A percentile compares a stretch with the other conserved stretches of the same genome.
Conservation (phyloP, 2,888 invertebrate genomes). For the Schizaphis graminum region DNA sequence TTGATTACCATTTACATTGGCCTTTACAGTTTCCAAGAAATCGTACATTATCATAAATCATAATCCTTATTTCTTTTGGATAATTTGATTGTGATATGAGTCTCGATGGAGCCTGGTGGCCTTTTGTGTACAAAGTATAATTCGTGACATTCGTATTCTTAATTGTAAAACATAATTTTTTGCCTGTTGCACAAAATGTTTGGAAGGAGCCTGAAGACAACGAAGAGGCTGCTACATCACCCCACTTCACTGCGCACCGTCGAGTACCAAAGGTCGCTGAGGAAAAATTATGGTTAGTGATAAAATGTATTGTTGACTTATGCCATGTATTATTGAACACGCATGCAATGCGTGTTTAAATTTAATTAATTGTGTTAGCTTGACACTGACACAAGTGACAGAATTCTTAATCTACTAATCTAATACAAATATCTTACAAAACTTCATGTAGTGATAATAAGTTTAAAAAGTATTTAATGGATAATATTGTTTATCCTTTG, state of each 20-base stretch:
- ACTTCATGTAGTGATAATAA: neutral
- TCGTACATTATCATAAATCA: neutral
- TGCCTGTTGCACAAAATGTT: conserved; percentile 19
- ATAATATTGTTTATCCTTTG: conserved; percentile 7
- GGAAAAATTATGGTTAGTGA: conserved; percentile 62
- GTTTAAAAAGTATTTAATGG: conserved; percentile 19
- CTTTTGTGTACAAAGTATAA: neutral
- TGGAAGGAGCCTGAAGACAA: conserved; percentile 47
- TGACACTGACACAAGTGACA: neutral
- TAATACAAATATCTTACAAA: neutral
- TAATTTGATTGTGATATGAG: neutral
- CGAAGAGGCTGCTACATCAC: conserved; percentile 50
- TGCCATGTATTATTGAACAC: conserved; percentile 15
- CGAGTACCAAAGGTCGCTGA: conserved; percentile 57
- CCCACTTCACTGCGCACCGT: conserved; percentile 48
- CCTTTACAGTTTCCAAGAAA: conserved; percentile 16
- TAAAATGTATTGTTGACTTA: conserved; percentile 41
- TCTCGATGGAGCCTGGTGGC: conserved; percentile 40
- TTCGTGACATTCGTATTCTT: neutral
- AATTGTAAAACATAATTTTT: neutral
- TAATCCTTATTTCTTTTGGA: neutral
- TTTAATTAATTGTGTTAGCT: neutral
- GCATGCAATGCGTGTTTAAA: neutral
- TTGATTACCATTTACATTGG: conserved; percentile 32
- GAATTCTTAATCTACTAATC: neutral